Percentiles rank a stretch among this genome's conserved stretches.
Conservation (phyloP, 1,140 invertebrate genomes). For the Lasioglossum albipes region DNA sequence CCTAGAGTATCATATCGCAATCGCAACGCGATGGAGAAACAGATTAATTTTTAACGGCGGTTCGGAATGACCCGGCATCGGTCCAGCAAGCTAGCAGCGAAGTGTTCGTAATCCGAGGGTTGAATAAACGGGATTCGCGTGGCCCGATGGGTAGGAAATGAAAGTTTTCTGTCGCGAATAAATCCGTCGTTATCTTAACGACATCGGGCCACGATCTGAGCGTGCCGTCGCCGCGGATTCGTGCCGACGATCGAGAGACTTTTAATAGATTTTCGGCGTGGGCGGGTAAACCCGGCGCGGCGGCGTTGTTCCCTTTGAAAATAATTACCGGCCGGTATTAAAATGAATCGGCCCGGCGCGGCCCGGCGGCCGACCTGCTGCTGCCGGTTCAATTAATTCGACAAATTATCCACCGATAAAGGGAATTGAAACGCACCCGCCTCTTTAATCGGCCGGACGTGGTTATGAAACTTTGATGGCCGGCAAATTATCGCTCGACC, state of each 20-base stretch:
- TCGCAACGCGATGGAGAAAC: too few relatives aligned
- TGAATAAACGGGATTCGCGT: not conserved
- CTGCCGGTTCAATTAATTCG: not conserved
- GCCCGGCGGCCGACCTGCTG: not conserved
- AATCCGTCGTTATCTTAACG: constrained; percentile 4
- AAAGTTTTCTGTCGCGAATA: not conserved
- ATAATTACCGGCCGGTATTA: not conserved
- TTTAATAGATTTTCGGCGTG: not conserved
- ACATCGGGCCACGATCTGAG: not conserved
- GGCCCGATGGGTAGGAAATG: not conserved
- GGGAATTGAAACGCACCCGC: not conserved
- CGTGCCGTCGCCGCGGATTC: not conserved
- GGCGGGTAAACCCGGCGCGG: not conserved
- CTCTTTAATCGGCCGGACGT: not conserved
- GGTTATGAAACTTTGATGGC: not conserved
- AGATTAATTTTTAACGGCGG: too few relatives aligned
- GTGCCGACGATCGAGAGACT: not conserved
- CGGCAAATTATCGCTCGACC: not conserved
- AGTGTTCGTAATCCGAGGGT: too few relatives aligned
- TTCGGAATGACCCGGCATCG: too few relatives aligned
- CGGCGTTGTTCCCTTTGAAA: not conserved
- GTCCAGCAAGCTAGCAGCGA: too few relatives aligned
- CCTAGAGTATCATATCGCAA: too few relatives aligned
- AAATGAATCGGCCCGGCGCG: not conserved
- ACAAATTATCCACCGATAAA: not conserved